Base-by-base conservation (phyloP, 2,797 vertebrate genomes). In the Anguilla pacifica region DNA sequence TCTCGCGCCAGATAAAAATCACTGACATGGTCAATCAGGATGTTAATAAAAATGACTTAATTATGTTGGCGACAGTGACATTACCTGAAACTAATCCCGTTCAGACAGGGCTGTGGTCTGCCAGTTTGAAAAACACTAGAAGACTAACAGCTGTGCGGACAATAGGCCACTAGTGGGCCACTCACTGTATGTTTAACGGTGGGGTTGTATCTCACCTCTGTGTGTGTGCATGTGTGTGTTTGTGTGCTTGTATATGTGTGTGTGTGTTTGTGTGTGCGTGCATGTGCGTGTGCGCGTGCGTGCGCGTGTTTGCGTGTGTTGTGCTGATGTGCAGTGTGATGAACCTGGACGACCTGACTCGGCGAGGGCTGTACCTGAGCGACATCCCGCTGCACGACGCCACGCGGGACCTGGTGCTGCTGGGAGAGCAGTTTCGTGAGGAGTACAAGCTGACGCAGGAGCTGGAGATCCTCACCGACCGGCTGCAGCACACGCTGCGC, bases 391-490 rank as follows among this genome's bases (percentile, higher is more conserved):
- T 99, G 28, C 99, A 99, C 0, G 99, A 99, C 15, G 99, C 99
- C 88, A 99, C 98, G 0, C 97, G 99, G 0, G 99, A 99, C 93
- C 96, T 99, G 59, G 99, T 99, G 88, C 96, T 99, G 90, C 91
- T 99, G 91, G 99, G 99, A n/a, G 99, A 99, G 90, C 99, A 99
- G 93, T 99, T 99, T 93, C 95, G 98, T 77, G 99, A 99, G 93
- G 99, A 99, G 92, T 99, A 99, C 94, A 99, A 99, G 89, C 94
- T 99, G 91, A 99, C 99, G 0, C 98, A 99, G 88, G 98, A 99
- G 94, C 95, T 99, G 90, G 99, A 99, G 93, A 99, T 99, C 91
- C 95, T 99, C 88, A 99, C 99, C 0, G 99, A 99, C 92, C 96
- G 98, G 39, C 96, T 99, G 90, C 99, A 99, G 94, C 99, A 99